Percentiles rank a stretch among this genome's conserved stretches.
These are phyloP conservation scores for Otocyon megalotis DNA, from an alignment of 2,113 vertebrate genomes.

Conservation along the genomic window DNA sequence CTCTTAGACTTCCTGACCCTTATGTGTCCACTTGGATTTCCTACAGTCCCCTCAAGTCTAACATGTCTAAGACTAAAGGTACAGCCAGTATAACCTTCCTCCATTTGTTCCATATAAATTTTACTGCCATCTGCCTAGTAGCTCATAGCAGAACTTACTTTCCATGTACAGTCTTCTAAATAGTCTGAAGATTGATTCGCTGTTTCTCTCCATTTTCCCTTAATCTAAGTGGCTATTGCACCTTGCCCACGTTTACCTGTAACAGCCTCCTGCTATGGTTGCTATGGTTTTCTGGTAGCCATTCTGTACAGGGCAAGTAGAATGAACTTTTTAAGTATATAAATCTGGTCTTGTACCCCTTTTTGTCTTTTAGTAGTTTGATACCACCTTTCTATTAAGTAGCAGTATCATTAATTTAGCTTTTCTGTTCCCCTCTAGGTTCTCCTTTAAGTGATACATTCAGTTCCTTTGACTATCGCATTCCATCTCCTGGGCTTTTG, in stretches of 20 bases:
- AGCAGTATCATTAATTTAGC: neutral
- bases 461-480: neutral
- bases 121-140: neutral
- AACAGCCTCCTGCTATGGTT: neutral
- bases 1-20: neutral
- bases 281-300: neutral
- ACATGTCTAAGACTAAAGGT: neutral
- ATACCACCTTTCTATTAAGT: neutral
- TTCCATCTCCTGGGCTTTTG: neutral
- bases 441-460: neutral
- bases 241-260: neutral
- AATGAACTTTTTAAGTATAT: neutral
- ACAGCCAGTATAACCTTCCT: neutral
- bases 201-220: neutral
- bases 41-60: neutral
- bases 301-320: neutral
- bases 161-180: neutral
- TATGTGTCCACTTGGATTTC: neutral
- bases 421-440: neutral
- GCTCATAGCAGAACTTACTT: neutral
- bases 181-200: neutral
- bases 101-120: neutral
- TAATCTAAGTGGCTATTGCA: neutral
- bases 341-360: neutral
- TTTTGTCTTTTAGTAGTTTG: conserved; percentile 14